Base-by-base conservation (phyloP, 2,888 invertebrate species). In the Salticus scenicus region DNA sequence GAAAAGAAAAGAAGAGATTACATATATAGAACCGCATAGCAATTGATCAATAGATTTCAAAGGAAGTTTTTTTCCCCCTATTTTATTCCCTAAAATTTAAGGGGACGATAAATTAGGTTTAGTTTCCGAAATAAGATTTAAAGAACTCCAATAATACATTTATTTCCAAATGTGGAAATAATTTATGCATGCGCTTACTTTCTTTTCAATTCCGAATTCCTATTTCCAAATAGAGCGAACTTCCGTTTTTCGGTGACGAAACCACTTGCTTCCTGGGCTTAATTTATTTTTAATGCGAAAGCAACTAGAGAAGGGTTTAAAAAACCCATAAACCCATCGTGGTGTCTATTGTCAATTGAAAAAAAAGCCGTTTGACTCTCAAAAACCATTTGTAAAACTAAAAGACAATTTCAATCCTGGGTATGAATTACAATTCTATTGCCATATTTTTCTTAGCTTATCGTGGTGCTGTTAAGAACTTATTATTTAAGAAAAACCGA, bases 251-350 rank as follows among this genome's bases (percentile, higher is more conserved):
- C 24, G 5, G 24, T 1, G 20, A 2, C 24, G 24, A 57, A 57
- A 57, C 57, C 57, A 20, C 76, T 64, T 37, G 51, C 73, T 80
- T 80, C 73, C 72, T 67, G 51, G 51, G 66, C 80, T 80, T 80
- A 80, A 80, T 80, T 80, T 72, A 80, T 80, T 80, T 72, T 80
- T 80, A 73, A 80, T 80, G 80, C 67, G 72, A 51, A 67, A 28
- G 20, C 78, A 42, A 28, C 64, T 64, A 28, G 57, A 28, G 28
- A 30, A 17, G 10, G 31, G 14, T 51, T 31, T 27, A 64, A 73
- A 73, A 67, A 80, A 73, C 66, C 37, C 73, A 66, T 66, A 24
- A 80, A 80, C 72, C 67, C 51, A 80, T 72, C 80, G 24, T 24
- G 20, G 5, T 57, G 47, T 37, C 80, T 73, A 70, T 80, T 80